Evolutionary conservation across 2,797 vertebrate species (phyloP), one percentile per base, ranked within the genome.

Genomic region (Telmatherina bonti): DNA sequence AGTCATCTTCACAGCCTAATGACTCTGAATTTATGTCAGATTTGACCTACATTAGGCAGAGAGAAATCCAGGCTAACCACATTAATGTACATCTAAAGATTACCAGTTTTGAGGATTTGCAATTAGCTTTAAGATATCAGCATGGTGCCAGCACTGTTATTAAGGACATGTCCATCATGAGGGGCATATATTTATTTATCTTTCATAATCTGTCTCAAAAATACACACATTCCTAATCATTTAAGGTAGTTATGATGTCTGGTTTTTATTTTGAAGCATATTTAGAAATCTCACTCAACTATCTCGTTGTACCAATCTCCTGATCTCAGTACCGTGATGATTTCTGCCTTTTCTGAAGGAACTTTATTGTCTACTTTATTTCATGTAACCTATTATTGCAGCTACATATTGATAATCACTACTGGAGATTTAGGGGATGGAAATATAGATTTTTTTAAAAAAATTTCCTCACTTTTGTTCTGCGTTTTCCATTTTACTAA

Each of bases 111-210:
- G 67, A 70, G 67, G 62, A 82, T 78, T 84, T 84, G 73, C 56
- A 82, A 79, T 82, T 79, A 82, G 70, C 67, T 67, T 67, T 47
- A 72, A 72, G 63, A 78, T 63, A 79, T 76, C 64, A 82, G 74
- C 70, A 62, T 70, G 69, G 33, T 45, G 38, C 24, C 59, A 64
- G 63, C 43, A 26, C 18, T 41, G 60, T 76, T 73, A 73, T 72
- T 65, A 75, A 77, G 30, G 56, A 72, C 49, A 72, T 72, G 30
- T 72, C 26, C 62, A 67, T 65, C 47, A 24, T 45, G 31, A 59
- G 31, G 49, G 33, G 35, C 30, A 20, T 1, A 38, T 13, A 57
- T 51, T 26, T 57, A 20, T 60, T 74, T 55, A 70, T 73, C 66
- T 62, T 38, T 10, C 51, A n/a, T 64, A 70, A 83, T 76, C 61